Evolutionary conservation across 2,888 invertebrate genomes (phyloP), one percentile per base, ranked within the genome.

Genomic region (Tribolium freemani): DNA sequence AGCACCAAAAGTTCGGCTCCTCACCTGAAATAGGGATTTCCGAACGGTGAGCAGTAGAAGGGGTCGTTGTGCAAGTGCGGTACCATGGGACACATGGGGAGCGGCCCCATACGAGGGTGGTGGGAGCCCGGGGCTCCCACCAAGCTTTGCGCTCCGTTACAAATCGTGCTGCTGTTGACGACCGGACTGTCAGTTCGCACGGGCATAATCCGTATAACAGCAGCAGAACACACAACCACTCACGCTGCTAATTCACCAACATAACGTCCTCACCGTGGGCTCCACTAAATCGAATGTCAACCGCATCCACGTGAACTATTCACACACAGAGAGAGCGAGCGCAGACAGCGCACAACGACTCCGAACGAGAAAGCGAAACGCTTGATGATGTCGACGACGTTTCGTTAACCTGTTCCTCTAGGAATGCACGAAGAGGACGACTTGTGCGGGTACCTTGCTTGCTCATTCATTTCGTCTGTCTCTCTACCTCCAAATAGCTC

Each of bases 291-390:
- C 88, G 87, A 88, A 86, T 88, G 88, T 87, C 88, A 89, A 89
- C 89, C 88, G 89, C 88, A 88, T 89, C 90, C 88, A 90, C 89
- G 88, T 88, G 90, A 88, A 90, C 88, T 75, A 76, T 72, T 68
- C 73, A 16, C 2, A 1, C 44, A 71, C 67, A 48, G 71, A 73
- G 74, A 69, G 66, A 72, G 58, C 73, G 75, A n/a, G n/a, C n/a
- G n/a, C n/a, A n/a, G n/a, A n/a, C 69, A 68, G 38, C 69, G 64
- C 63, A 54, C 60, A 61, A 10, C 30, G 58, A 56, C 30, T 84
- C 85, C 86, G 87, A 84, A 86, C 85, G 54, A 64, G 81, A 86
- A 88, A 88, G 48, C 54, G 50, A 48, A 26, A 9, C 58, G 58
- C 26, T 21, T 45, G 58, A 20, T 46, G 16, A 10, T n/a, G n/a